These are phyloP conservation scores for Arrhopalites spinosus DNA, from an alignment of 2,888 invertebrate genomes.

Conservation along the genomic window DNA sequence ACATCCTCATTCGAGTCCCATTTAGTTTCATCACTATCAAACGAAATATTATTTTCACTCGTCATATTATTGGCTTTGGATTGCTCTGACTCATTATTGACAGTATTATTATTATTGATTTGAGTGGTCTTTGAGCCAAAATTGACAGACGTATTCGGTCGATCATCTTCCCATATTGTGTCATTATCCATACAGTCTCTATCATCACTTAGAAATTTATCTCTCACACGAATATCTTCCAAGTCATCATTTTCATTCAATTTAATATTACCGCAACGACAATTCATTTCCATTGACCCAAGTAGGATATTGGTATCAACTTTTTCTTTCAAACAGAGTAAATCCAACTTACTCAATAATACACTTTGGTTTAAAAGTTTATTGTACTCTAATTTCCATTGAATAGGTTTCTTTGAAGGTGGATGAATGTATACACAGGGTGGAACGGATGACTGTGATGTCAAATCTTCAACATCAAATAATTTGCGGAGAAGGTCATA, in stretches of 20 bases:
- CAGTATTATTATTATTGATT: no score
- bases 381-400: constrained; percentile 18
- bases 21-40: constrained; percentile 23
- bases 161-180: background rate
- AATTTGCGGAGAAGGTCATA: constrained; percentile 11
- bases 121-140: no score
- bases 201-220: no score
- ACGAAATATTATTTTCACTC: background rate
- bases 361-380: background rate
- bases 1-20: constrained; percentile 35
- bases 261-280: constrained; percentile 17
- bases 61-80: background rate
- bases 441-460: background rate
- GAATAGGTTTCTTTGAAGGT: background rate
- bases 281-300: background rate
- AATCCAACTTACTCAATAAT: background rate
- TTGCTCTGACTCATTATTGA: no score
- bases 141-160: no score
- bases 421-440: constrained; percentile 24
- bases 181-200: no score
- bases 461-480: constrained; percentile 16
- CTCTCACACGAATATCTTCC: background rate
- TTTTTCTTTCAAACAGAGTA: constrained; percentile 5
- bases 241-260: background rate
- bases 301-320: background rate